Conservation (phyloP, 2,797 vertebrate species). For the Merluccius polli region DNA sequence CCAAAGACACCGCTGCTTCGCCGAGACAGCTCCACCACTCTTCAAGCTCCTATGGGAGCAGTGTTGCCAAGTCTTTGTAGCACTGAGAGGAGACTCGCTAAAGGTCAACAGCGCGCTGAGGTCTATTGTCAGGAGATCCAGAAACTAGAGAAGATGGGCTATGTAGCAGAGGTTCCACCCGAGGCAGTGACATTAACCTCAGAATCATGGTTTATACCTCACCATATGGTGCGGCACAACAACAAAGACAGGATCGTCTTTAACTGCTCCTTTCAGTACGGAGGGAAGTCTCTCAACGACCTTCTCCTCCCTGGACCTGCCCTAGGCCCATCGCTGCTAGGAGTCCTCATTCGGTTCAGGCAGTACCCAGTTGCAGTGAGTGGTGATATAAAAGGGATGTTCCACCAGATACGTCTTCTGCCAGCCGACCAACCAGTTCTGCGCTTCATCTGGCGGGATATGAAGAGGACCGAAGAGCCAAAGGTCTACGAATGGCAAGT, state of each 20-base stretch:
- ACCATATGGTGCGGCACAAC: constrained; percentile 9
- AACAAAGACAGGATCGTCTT: constrained; percentile 9
- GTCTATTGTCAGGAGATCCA: neutral
- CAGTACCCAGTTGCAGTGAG: constrained; percentile 12
- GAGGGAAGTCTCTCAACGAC: constrained; percentile 9
- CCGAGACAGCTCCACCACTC: too few species aligned
- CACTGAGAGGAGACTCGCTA: constrained; percentile 5
- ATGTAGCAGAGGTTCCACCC: neutral
- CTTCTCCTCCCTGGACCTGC: constrained; percentile 6
- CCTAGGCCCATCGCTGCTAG: neutral
- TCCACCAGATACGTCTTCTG: constrained; percentile 6
- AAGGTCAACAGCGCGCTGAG: neutral
- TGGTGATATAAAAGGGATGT: constrained; percentile 14
- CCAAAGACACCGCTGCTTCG: neutral
- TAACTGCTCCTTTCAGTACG: neutral
- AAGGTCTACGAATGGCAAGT: constrained; percentile 20
- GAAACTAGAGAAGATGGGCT: neutral
- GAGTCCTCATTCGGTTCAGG: constrained; percentile 22
- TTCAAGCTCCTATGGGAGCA: neutral
- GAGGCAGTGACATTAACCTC: neutral
- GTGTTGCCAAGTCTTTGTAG: constrained; percentile 2
- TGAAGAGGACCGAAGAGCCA: neutral
- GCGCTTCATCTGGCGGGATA: neutral
- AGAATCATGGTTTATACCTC: too few species aligned
- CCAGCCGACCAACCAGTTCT: neutral